Base-by-base conservation (phyloP, 2,113 vertebrate species). In the Gymnocephalus cernua region DNA sequence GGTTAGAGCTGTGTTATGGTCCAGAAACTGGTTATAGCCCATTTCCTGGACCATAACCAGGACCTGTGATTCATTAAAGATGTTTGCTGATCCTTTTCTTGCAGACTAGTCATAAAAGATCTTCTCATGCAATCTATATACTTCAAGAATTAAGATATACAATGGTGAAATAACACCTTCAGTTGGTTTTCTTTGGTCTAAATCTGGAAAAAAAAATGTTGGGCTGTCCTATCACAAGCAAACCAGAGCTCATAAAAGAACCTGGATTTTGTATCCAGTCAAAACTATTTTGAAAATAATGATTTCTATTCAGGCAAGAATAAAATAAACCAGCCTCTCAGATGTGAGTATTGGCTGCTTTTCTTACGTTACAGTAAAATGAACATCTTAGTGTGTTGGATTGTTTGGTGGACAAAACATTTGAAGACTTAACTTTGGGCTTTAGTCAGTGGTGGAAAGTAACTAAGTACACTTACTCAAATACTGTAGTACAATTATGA, bases 21-120 rank as follows among this genome's bases (percentile, higher is more conserved):
- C 27, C 57, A 1, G 16, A 4, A 25, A 50, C 48, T 50, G 48
- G 48, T 50, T 50, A 9, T 50, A 50, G 18, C 6, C 48, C 18
- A 21, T 50, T 50, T 50, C 48, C 48, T 8, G 18, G 7, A 21
- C 18, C 48, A 50, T 50, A 54, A 23, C n/a, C 51, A 23, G n/a
- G 11, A n/a, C 21, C 7, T 44, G 12, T 10, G 19, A 47, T 44
- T 51, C 23, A 51, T 41, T 44, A 2, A 13, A 77, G n/a, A 41
- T 16, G 61, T 57, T 47, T 64, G 32, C 54, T 66, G 69, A 59
- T 50, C 13, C 38, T 35, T 62, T 61, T 61, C 14, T 72, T 29
- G 14, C 18, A 2, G n/a, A 3, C 27, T 1, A 44, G 18, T 51
- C 9, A 29, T 15, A 29, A 27, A 19, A 44, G 11, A 71, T 14